Evolutionary conservation across 2,113 vertebrate species (phyloP).

Genomic region (Eulemur macaco): DNA sequence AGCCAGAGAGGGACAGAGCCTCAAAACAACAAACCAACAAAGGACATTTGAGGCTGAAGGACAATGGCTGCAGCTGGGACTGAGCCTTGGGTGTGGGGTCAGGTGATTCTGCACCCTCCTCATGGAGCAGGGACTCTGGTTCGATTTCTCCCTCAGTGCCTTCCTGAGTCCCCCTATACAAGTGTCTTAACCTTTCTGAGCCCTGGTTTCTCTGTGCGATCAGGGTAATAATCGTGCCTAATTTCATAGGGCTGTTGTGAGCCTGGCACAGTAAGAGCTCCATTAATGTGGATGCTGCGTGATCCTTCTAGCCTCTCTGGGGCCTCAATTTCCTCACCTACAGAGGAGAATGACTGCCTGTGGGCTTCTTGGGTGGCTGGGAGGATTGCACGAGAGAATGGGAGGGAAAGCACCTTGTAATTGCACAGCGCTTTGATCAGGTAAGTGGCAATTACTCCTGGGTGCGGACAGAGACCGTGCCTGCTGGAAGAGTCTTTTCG

Average conservation of each 20-base stretch:
- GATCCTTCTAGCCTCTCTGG: background rate
- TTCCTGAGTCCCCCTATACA: background rate
- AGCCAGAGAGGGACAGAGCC: background rate
- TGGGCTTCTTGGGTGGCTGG: background rate
- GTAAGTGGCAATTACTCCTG: background rate
- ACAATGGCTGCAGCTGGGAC: background rate
- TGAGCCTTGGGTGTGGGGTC: background rate
- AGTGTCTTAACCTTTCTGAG: background rate
- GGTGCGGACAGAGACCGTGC: background rate
- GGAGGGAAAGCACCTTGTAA: background rate
- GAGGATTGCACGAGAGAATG: accelerated
- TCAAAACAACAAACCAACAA: background rate
- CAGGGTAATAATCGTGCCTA: background rate
- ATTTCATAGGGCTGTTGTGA: background rate
- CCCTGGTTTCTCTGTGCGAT: background rate
- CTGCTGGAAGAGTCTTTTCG: background rate
- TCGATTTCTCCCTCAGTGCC: background rate
- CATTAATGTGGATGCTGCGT: accelerated
- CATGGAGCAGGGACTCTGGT: background rate
- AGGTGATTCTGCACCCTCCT: background rate
- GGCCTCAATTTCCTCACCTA: background rate
- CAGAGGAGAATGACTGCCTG: background rate
- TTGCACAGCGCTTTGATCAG: background rate
- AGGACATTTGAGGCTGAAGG: background rate
- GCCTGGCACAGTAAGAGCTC: background rate